Conservation (phyloP, 1,140 invertebrate species). For the Melanaphis sacchari region DNA sequence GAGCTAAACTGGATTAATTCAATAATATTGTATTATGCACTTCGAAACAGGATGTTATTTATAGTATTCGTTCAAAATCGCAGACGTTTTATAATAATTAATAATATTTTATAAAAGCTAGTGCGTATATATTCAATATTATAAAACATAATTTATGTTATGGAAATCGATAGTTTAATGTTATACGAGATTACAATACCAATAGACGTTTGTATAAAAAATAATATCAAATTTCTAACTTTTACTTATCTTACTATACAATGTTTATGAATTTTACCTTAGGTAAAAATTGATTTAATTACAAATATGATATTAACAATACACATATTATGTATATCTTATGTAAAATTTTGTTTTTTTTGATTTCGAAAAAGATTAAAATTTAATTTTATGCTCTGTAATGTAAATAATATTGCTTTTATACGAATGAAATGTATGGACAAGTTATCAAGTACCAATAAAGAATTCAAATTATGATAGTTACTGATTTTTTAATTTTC, state of each 20-base stretch:
- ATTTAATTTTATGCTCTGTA: background rate
- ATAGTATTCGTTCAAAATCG: background rate
- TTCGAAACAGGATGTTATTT: constrained; percentile 28
- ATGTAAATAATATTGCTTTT: background rate
- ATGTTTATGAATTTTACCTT: background rate
- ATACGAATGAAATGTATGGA: too few relatives aligned
- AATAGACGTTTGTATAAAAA: background rate
- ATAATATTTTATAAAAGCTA: background rate
- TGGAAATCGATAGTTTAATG: background rate
- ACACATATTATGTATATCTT: background rate
- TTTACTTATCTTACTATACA: background rate
- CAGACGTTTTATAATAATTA: background rate
- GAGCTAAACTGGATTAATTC: background rate
- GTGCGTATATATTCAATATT: background rate
- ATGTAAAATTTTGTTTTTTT: background rate
- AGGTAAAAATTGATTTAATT: background rate
- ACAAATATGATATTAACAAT: background rate
- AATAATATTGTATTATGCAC: background rate
- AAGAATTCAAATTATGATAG: too few relatives aligned
- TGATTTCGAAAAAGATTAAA: background rate
- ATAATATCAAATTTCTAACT: background rate
- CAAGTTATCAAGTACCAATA: too few relatives aligned
- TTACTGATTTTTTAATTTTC: too few relatives aligned
- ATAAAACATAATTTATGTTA: background rate
- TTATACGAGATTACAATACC: background rate